Evolutionary conservation across 2,797 vertebrate genomes (phyloP).

Genomic region (Lagorchestes hirsutus): DNA sequence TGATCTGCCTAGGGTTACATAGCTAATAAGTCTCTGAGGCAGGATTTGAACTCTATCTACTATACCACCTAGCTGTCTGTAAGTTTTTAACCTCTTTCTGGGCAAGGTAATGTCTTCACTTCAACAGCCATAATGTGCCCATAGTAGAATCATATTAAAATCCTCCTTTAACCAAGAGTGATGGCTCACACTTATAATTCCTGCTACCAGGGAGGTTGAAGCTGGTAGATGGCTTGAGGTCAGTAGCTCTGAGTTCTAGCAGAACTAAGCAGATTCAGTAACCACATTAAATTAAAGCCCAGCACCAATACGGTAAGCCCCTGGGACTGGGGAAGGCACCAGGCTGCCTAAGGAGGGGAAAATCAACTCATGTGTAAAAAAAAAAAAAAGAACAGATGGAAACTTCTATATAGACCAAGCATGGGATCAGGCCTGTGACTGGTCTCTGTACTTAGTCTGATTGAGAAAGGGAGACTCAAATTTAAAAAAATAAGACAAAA

Average conservation of each 20-base stretch:
- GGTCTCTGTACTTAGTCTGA: background rate
- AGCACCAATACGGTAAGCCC: background rate
- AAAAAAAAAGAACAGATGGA: background rate
- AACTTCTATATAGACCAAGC: background rate
- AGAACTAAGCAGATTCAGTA: background rate
- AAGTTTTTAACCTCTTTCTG: background rate
- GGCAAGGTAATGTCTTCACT: background rate
- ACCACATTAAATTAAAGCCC: background rate
- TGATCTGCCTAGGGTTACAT: background rate
- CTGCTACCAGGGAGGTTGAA: background rate
- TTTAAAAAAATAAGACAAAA: background rate
- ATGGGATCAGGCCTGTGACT: background rate
- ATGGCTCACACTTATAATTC: background rate
- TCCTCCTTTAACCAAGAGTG: background rate
- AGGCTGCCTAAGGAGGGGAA: background rate
- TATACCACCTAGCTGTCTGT: background rate
- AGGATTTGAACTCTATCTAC: background rate
- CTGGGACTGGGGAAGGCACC: background rate
- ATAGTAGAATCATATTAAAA: background rate
- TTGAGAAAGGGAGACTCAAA: background rate
- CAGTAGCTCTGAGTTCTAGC: background rate
- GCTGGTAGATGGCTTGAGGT: background rate
- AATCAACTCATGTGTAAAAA: background rate
- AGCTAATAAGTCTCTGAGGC: background rate
- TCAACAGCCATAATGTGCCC: background rate